Percentiles rank a stretch among this genome's conserved stretches.
These are phyloP conservation scores for Spizaetus ornatus DNA, from an alignment of 2,113 vertebrate species.

Conservation along the genomic window DNA sequence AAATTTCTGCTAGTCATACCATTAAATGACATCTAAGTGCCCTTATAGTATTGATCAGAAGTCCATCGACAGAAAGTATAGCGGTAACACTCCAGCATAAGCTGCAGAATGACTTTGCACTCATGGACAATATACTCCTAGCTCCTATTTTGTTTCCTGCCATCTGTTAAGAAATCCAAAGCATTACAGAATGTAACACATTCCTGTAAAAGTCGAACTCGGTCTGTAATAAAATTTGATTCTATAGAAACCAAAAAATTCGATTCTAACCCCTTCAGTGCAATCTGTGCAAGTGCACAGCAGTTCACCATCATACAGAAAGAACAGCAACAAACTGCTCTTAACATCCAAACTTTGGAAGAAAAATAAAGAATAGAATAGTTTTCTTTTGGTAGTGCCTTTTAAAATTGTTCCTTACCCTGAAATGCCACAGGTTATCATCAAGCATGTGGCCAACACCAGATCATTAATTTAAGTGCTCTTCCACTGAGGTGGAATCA, in stretches of 20 bases:
- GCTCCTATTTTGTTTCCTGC: neutral
- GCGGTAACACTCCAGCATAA: neutral
- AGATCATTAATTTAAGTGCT: neutral
- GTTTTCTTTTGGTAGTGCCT: neutral
- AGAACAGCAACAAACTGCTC: neutral
- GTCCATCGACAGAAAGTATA: neutral
- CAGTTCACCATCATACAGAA: neutral
- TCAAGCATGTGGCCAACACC: neutral
- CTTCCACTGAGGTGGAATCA: neutral
- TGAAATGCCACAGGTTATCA: neutral
- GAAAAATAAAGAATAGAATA: neutral
- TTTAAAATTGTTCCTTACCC: neutral
- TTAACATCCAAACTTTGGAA: neutral
- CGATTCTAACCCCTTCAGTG: neutral
- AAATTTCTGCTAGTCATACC: neutral
- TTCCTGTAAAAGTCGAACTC: neutral
- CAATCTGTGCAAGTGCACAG: neutral
- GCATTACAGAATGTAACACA: neutral
- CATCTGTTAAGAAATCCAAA: neutral
- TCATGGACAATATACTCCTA: neutral
- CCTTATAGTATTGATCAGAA: neutral
- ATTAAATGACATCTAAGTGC: neutral
- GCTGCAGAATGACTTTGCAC: neutral
- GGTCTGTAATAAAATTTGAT: neutral
- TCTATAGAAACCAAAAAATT: neutral